phyloP scores from a whole-genome alignment of 1,140 invertebrate genomes.

The Zaprionus inermis region DNA sequence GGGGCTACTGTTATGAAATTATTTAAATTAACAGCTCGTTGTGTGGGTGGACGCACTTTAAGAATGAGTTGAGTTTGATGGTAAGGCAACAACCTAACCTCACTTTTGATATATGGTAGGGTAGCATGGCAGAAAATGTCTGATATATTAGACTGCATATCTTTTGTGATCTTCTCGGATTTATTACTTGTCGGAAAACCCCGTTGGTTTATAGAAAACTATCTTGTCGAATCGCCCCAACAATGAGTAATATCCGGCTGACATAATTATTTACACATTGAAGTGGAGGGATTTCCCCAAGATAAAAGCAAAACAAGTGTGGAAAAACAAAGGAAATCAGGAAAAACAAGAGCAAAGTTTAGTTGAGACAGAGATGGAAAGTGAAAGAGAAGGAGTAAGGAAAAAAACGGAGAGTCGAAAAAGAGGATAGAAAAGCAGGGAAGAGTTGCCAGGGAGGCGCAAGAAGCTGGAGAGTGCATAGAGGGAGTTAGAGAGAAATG shows the following conservation, averaged over 20 bases:
- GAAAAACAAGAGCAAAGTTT: background rate
- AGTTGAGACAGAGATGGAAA: background rate
- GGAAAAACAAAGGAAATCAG: background rate
- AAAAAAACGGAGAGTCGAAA: background rate
- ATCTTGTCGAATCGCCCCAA: slow-evolving; percentile 14
- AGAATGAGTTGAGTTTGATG: background rate
- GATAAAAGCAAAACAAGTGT: slow-evolving; percentile 24
- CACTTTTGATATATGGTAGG: background rate
- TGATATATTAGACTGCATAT: slow-evolving; percentile 17
- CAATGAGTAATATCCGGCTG: slow-evolving; percentile 64
- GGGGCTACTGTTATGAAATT: slow-evolving; percentile 34
- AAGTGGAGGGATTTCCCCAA: slow-evolving; percentile 22
- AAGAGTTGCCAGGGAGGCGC: too few species aligned
- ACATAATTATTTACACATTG: slow-evolving; percentile 24
- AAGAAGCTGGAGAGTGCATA: background rate
- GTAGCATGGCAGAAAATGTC: too few species aligned
- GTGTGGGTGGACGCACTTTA: slow-evolving; percentile 12
- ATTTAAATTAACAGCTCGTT: slow-evolving; percentile 59
- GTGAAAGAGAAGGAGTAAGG: background rate
- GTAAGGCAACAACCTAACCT: background rate
- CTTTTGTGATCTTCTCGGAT: too few species aligned
- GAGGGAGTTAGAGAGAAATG: background rate
- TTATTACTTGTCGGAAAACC: background rate
- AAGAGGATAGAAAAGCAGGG: background rate
- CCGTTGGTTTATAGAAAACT: slow-evolving; percentile 44